Evolutionary conservation across 30 jellyfish, hydroid and myxozoan genomes (phyloP).

Genomic region (Sanderia malayensis): DNA sequence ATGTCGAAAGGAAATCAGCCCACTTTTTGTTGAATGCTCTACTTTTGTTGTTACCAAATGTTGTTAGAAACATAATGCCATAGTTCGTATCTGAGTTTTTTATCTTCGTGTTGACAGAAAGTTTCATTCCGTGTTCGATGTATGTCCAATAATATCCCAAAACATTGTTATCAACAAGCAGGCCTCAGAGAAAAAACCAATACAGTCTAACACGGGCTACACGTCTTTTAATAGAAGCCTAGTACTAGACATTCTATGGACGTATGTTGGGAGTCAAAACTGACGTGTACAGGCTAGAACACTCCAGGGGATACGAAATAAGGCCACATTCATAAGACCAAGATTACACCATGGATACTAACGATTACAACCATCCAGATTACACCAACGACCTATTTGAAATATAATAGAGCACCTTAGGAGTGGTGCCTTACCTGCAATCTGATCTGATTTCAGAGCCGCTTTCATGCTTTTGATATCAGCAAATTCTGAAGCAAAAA

Average conservation of each 20-base stretch:
- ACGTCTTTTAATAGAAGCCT: no score
- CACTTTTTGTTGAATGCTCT: constrained; percentile 21
- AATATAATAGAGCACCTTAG: no score
- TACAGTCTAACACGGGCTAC: no score
- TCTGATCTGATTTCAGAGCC: constrained; percentile 31
- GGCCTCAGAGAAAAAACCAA: no score
- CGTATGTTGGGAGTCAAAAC: no score
- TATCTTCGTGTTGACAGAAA: constrained; percentile 29
- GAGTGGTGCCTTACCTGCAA: constrained; percentile 32
- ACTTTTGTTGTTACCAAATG: background rate
- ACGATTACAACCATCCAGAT: no score
- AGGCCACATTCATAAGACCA: no score
- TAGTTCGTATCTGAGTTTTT: constrained; percentile 47
- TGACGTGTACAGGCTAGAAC: no score
- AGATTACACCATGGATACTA: no score
- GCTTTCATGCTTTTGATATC: constrained; percentile 30
- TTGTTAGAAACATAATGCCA: constrained; percentile 56
- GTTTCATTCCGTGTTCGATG: constrained; percentile 21
- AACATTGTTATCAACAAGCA: constrained; percentile 60
- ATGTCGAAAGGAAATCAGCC: constrained; percentile 52
- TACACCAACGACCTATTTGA: no score
- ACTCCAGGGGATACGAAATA: no score
- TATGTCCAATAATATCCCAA: constrained; percentile 55
- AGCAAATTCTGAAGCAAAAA: constrained; percentile 16
- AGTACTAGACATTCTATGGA: no score